Base-by-base conservation (phyloP, 2,113 vertebrate genomes). In the Pollimyrus isidori region DNA sequence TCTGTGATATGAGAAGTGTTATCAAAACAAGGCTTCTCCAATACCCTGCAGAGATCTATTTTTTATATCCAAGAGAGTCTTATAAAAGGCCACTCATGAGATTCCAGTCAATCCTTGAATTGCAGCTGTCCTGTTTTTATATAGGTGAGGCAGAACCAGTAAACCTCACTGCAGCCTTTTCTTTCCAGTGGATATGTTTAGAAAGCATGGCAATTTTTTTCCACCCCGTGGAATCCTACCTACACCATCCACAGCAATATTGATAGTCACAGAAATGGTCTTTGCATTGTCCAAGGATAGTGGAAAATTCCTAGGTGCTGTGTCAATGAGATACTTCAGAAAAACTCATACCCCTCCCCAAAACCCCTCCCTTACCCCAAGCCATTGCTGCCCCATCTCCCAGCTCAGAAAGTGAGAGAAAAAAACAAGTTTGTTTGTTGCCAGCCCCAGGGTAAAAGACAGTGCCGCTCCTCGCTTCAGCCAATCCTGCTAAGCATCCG, bases 351-450 rank as follows among this genome's bases (percentile, higher is more conserved):
- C 35, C 35, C 5, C 2, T 35, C 69, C 30, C 30, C 69, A 19
- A 80, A 42, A 80, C 5, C 73, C 73, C 35, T 76, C 73, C 35
- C 2, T 42, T 42, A 80, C 73, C 35, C 35, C 35, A 42, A 80
- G 73, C 73, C 35, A 80, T 42, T 17, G 35, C 73, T 86, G 83
- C 48, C 45, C 45, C 45, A 48, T 50, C 82, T 46, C 23, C 83
- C 83, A 49, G 45, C 73, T 19, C 13, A 80, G 17, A 80, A 86
- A 49, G 42, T 50, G 4, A 86, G 48, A 50, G 7, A 48, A 26
- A 85, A 85, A 86, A 50, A 84, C 30, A 45, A 86, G 45, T 86
- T 50, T 86, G 83, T 86, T 86, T 86, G 83, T 50, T 50, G 23
- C 4, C 83, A 50, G 83, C 83, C 45, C 23, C 21, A 23, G 48